Evolutionary conservation across 2,888 invertebrate species (phyloP), one percentile per base, ranked within the genome.

Genomic region (Nasonia oneida): DNA sequence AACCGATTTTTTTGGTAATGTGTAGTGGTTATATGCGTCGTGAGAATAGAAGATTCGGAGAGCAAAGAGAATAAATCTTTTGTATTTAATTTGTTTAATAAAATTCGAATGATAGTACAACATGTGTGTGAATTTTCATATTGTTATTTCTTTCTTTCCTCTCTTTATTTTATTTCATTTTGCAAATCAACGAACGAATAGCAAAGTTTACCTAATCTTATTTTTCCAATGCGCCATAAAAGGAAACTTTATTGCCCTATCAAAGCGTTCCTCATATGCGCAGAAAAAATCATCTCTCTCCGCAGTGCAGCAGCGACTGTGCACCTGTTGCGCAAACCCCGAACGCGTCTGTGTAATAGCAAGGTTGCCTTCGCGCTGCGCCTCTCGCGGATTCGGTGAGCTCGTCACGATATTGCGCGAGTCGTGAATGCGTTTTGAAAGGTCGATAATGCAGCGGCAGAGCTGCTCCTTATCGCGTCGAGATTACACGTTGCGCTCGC

Each of bases 41-140:
- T 81, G 71, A 78, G 57, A 85, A 81, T 78, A 79, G 78, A 23
- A 77, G 75, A 86, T 81, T 74, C 71, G 74, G 64, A 85, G 79
- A 84, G 64, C 80, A 85, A 87, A 87, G 83, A 85, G 79, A 83
- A 86, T 84, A 87, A 84, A 85, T 87, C 90, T 92, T 93, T 93
- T 92, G 91, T 92, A 92, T 92, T 92, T 92, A 92, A 92, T 93
- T 92, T 91, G 91, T 91, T 92, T 91, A 93, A 92, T 91, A 92
- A 92, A 93, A 93, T 90, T 92, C 91, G 89, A 91, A 92, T 92
- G 90, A 91, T 91, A 92, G 92, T 93, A 93, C 91, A 92, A 91
- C 83, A 90, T 86, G 86, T 88, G 88, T 88, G 88, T 88, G 81
- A 86, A 86, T 87, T 88, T 88, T 85, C 23, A 87, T 89, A 88